Base-by-base conservation (phyloP, 2,797 vertebrate species). In the Salarias fasciatus region DNA sequence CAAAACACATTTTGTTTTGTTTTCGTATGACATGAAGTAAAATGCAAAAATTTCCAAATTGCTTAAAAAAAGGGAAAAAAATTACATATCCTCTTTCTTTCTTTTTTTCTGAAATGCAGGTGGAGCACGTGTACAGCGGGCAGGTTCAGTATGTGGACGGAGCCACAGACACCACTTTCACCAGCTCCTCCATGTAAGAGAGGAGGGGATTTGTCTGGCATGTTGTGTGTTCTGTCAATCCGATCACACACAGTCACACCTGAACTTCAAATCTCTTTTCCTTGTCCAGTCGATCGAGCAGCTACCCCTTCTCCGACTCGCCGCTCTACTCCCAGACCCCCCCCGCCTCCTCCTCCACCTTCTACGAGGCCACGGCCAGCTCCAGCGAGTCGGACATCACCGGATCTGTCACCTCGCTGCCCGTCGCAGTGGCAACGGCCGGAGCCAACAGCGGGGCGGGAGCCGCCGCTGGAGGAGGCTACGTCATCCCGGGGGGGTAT, bases 101-200 rank as follows among this genome's bases (percentile, higher is more conserved):
- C n/a, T n/a, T n/a, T n/a, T 35, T 3, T 35, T 6, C 1, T 6
- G 35, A 35, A 58, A 41, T 54, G 31, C 89, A 95, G 92, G 94
- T 95, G 49, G 91, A 95, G 42, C 94, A 96, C 38, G 95, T 95
- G 33, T 97, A 94, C 79, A 82, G 95, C 29, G 92, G 91, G 58
- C 95, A 95, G 82, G 94, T 95, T 72, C 95, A 96, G 84, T 97
- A 96, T 60, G 95, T 96, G 86, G 96, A 97, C 24, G 94, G 92
- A 13, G 72, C 72, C 53, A 89, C 89, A 12, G 94, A 94, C 0
- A 61, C 90, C 24, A 78, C 88, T 60, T 96, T 94, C 74, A 85
- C 89, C 59, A 88, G 92, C 0, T 89, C 94, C 77, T 92, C 90
- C 65, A 94, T 95, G 95, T 95, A 84, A 92, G 94, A 24, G 2